A percentile compares a stretch with the other conserved stretches of the same genome.
These are phyloP conservation scores for Tachuris rubrigastra DNA, from an alignment of 2,113 vertebrate genomes.

Conservation along the genomic window DNA sequence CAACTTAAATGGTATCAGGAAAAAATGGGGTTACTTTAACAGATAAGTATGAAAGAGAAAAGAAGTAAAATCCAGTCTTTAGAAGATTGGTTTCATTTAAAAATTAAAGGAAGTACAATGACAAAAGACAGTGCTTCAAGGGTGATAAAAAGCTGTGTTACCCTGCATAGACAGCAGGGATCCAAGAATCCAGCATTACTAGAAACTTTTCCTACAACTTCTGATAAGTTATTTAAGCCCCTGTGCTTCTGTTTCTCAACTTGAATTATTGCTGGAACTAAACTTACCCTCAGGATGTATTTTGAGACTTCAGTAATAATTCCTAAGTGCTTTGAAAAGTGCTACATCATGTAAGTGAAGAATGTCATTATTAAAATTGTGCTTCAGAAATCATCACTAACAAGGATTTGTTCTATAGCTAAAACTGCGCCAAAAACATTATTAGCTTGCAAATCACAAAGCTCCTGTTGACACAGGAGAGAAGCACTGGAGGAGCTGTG, in stretches of 20 bases:
- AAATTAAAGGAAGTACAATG: not conserved
- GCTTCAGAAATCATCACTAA: conserved; percentile 41
- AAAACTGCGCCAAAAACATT: not conserved
- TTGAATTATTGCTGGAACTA: conserved; percentile 27
- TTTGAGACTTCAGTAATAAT: conserved; percentile 50
- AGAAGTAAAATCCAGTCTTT: not conserved
- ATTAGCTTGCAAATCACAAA: conserved; percentile 10
- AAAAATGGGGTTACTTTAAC: not conserved
- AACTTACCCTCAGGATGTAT: conserved; percentile 28
- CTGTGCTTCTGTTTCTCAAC: not conserved
- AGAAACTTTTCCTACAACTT: not conserved
- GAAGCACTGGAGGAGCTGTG: not conserved
- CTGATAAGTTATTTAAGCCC: conserved; percentile 13
- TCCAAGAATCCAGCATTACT: not conserved
- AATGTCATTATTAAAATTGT: conserved; percentile 52
- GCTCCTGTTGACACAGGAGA: not conserved
- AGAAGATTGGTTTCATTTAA: not conserved
- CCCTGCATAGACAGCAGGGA: not conserved
- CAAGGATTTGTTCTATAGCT: conserved; percentile 1
- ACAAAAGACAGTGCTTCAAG: not conserved
- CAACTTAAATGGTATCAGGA: not conserved
- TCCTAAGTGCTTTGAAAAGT: conserved; percentile 39
- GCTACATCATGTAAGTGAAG: conserved; percentile 36
- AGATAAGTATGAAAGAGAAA: not conserved
- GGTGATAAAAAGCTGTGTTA: not conserved